Percentiles rank a stretch among this genome's conserved stretches.
Evolutionary conservation across 2,888 invertebrate species (phyloP).

Genomic region (Chrysotoxum bicinctum): DNA sequence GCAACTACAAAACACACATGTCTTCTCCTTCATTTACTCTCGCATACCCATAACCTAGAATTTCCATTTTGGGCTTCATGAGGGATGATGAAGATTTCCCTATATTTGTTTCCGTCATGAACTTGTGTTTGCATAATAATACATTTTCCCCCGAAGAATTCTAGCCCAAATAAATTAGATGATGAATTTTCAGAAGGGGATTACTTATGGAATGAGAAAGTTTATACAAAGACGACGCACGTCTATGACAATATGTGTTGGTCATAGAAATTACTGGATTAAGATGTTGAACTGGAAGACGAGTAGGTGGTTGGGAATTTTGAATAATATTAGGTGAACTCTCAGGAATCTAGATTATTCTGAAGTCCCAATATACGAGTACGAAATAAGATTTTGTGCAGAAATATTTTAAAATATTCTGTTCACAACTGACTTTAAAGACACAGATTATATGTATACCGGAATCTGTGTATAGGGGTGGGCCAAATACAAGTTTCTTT

Average conservation of each 20-base stretch:
- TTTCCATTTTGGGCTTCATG: constrained; percentile 27
- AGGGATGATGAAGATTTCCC: constrained; percentile 51
- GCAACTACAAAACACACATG: constrained; percentile 36
- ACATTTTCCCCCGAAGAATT: constrained; percentile 40
- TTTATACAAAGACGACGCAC: neutral
- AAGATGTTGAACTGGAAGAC: constrained; percentile 25
- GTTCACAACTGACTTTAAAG: neutral
- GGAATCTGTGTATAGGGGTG: too few relatives aligned
- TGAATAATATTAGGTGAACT: neutral
- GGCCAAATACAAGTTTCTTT: too few relatives aligned
- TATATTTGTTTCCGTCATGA: constrained; percentile 24
- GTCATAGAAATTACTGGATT: constrained; percentile 17
- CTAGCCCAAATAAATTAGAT: constrained; percentile 63
- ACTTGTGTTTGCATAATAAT: constrained; percentile 19
- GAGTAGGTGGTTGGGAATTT: constrained; percentile 13
- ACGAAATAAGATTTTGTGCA: neutral
- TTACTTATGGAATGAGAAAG: constrained; percentile 29
- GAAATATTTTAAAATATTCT: neutral
- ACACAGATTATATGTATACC: too few relatives aligned
- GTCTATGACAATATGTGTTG: constrained; percentile 10
- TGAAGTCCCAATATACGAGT: neutral
- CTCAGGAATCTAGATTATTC: neutral
- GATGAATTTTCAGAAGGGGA: constrained; percentile 44
- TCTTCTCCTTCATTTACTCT: constrained; percentile 6
- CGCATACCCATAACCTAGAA: neutral